These are phyloP conservation scores for Litocranius walleri DNA, from an alignment of 2,113 vertebrate species.

Conservation along the genomic window DNA sequence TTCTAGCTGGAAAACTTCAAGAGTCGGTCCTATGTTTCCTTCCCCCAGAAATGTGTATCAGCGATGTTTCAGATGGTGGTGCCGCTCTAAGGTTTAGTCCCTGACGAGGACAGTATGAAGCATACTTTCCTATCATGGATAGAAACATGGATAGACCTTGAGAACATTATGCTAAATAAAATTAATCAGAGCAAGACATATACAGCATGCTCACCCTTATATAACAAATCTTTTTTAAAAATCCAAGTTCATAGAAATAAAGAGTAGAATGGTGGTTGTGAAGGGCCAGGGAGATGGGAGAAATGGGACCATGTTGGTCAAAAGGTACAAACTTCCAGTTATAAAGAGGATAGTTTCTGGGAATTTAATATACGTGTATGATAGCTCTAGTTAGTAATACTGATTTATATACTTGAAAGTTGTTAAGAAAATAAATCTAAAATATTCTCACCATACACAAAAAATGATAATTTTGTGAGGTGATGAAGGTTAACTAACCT, in stretches of 20 bases:
- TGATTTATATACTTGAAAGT: not conserved
- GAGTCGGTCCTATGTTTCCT: not conserved
- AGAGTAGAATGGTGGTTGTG: not conserved
- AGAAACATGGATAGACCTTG: not conserved
- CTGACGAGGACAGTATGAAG: not conserved
- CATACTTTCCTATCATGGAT: not conserved
- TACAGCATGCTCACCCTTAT: not conserved
- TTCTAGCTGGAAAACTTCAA: not conserved
- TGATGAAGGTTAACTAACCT: not conserved
- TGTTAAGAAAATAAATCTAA: not conserved
- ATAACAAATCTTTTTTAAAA: not conserved
- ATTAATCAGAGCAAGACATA: not conserved
- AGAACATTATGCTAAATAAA: not conserved
- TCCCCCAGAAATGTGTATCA: not conserved
- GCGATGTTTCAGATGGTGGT: not conserved
- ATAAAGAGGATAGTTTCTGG: not conserved
- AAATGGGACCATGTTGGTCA: not conserved
- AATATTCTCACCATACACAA: not conserved
- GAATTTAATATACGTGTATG: not conserved
- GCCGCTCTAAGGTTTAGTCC: not conserved
- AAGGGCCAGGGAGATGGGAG: not conserved
- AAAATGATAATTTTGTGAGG: not conserved
- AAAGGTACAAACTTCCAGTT: not conserved
- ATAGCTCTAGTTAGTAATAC: not conserved
- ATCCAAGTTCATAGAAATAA: not conserved